A percentile compares a stretch with the other conserved stretches of the same genome.
These are phyloP conservation scores for Stegastes partitus DNA, from an alignment of 2,113 vertebrate species.

Conservation along the genomic window DNA sequence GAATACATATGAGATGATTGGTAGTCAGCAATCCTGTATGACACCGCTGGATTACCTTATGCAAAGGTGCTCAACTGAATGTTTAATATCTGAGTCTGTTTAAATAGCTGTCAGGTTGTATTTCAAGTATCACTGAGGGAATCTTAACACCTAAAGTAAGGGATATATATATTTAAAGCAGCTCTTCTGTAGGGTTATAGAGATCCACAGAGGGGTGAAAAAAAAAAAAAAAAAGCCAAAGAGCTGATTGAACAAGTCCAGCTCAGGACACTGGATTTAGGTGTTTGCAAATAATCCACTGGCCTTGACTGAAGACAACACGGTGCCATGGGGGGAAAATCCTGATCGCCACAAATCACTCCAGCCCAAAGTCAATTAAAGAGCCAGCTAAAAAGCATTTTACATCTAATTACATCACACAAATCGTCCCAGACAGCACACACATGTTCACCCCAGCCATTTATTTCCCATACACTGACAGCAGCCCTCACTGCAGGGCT, in stretches of 20 bases:
- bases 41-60: conserved; percentile 68
- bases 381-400: conserved; percentile 77
- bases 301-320: conserved; percentile 75
- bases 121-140: conserved; percentile 56
- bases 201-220: conserved; percentile 41
- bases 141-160: conserved; percentile 42
- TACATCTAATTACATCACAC: conserved; percentile 81
- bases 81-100: conserved; percentile 65
- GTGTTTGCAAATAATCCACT: conserved; percentile 75
- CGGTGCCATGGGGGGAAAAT: conserved; percentile 45
- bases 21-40: conserved; percentile 67
- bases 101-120: conserved; percentile 66
- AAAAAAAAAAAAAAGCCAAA: conserved; percentile 9
- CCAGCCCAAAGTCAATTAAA: conserved; percentile 79
- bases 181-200: conserved; percentile 30
- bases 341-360: conserved; percentile 77
- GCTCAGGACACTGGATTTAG: conserved; percentile 70
- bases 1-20: conserved; percentile 79
- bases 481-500: conserved; percentile 40
- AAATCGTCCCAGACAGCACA: conserved; percentile 74
- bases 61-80: conserved; percentile 70
- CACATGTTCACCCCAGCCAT: conserved; percentile 60
- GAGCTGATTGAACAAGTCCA: conserved; percentile 58
- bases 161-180: conserved; percentile 56
- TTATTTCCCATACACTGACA: conserved; percentile 66